These are phyloP conservation scores for Pterostichus madidus DNA, from an alignment of 2,888 invertebrate genomes.

Conservation along the genomic window DNA sequence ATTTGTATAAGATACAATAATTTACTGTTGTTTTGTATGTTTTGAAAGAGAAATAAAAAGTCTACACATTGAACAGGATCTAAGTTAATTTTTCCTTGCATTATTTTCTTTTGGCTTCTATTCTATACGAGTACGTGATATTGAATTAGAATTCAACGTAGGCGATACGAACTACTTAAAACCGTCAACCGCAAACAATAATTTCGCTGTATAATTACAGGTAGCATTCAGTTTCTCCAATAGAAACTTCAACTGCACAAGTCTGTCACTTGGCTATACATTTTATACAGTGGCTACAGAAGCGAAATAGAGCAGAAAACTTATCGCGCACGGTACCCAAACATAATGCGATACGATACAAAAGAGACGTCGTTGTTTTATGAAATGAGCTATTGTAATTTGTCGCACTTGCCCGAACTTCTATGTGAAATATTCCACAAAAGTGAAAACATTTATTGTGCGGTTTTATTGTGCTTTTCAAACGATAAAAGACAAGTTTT, in stretches of 20 bases:
- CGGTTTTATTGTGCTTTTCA: too few relatives aligned
- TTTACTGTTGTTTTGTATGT: too few relatives aligned
- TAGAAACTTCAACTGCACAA: constrained; percentile 30
- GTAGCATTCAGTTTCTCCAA: constrained; percentile 44
- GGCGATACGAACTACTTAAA: constrained; percentile 14
- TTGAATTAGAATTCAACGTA: too few relatives aligned
- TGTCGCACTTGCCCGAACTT: not conserved
- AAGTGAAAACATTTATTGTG: constrained; percentile 15
- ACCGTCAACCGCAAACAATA: constrained; percentile 19
- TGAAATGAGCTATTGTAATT: constrained; percentile 2
- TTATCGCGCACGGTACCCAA: constrained; percentile 44
- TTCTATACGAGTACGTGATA: too few relatives aligned
- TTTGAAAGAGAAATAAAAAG: too few relatives aligned
- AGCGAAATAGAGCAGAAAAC: constrained; percentile 61
- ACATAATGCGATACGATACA: constrained; percentile 40
- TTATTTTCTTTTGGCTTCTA: too few relatives aligned
- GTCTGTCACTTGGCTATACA: not conserved
- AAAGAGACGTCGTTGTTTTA: not conserved
- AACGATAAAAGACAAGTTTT: not conserved
- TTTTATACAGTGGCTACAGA: not conserved
- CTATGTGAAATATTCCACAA: not conserved
- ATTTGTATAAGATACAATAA: too few relatives aligned
- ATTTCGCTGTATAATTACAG: constrained; percentile 12
- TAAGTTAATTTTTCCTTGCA: too few relatives aligned
- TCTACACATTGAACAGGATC: too few relatives aligned